phyloP scores from a whole-genome alignment of 2,797 vertebrate genomes.

The Sparidentex hasta region DNA sequence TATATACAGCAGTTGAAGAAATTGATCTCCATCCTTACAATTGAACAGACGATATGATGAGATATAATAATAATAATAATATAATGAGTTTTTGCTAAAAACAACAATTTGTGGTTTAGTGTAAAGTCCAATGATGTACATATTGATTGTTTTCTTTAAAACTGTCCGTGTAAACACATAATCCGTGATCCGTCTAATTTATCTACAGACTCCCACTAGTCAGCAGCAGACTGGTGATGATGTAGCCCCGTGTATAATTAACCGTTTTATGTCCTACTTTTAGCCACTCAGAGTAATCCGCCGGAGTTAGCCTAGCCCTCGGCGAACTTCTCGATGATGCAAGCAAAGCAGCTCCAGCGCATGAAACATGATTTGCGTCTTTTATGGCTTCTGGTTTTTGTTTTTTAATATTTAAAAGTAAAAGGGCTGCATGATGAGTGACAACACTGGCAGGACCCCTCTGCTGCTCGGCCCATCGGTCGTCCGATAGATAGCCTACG shows the following conservation, averaged over 20 bases:
- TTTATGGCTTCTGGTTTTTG: not conserved
- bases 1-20: not conserved
- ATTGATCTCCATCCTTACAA: not conserved
- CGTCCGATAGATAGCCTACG: conserved; percentile 14
- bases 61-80: too few relatives aligned
- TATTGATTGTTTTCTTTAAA: not conserved
- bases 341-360: conserved; percentile 14
- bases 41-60: not conserved
- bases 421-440: not conserved
- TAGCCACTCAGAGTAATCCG: conserved; percentile 46
- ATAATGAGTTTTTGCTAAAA: too few relatives aligned
- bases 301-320: conserved; percentile 31
- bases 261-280: conserved; percentile 61
- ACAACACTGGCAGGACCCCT: not conserved
- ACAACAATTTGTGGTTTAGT: too few relatives aligned
- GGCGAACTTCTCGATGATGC: conserved; percentile 43
- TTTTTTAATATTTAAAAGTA: not conserved
- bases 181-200: conserved; percentile 18
- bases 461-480: conserved; percentile 1
- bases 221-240: conserved; percentile 28
- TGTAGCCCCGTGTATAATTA: conserved; percentile 62
- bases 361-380: not conserved
- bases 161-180: conserved; percentile 1
- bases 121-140: not conserved
- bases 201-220: conserved; percentile 13